phyloP scores from a whole-genome alignment of 2,888 invertebrate genomes.

The Eupithecia pulchellata region DNA sequence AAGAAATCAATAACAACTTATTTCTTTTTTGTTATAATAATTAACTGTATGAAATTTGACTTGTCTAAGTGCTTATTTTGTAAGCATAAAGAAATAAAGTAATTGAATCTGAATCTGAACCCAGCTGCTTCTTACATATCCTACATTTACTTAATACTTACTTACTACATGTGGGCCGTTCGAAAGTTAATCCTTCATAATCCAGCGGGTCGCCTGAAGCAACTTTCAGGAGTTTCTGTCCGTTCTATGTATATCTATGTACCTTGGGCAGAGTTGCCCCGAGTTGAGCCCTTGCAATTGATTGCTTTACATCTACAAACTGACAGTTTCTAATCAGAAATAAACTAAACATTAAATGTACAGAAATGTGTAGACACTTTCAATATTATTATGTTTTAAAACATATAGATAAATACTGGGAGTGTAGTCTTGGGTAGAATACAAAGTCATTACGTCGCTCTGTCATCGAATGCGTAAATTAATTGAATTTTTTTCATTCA shows the following conservation, averaged over 20 bases:
- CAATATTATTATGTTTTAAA: too few species aligned
- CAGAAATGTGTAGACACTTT: background rate
- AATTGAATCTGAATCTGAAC: too few species aligned
- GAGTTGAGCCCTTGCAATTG: conserved; percentile 26
- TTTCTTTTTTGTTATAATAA: too few species aligned
- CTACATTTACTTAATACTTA: conserved; percentile 35
- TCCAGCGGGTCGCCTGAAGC: conserved; percentile 16
- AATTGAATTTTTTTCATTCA: too few species aligned
- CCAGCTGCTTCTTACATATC: background rate
- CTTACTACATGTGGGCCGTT: conserved; percentile 37
- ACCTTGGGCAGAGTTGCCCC: background rate
- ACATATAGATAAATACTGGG: too few species aligned
- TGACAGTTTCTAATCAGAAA: conserved; percentile 12
- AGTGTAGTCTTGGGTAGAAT: too few species aligned
- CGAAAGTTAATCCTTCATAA: conserved; percentile 40
- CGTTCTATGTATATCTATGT: background rate
- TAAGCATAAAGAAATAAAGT: too few species aligned
- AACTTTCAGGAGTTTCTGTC: background rate
- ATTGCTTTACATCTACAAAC: conserved; percentile 22
- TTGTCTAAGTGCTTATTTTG: too few species aligned
- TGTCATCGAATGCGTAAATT: too few species aligned
- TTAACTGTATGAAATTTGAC: too few species aligned
- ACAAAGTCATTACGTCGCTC: too few species aligned
- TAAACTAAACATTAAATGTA: background rate
- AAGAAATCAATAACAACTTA: too few species aligned